Evolutionary conservation across 1,140 invertebrate species (phyloP).

Genomic region (Solen grandis): DNA sequence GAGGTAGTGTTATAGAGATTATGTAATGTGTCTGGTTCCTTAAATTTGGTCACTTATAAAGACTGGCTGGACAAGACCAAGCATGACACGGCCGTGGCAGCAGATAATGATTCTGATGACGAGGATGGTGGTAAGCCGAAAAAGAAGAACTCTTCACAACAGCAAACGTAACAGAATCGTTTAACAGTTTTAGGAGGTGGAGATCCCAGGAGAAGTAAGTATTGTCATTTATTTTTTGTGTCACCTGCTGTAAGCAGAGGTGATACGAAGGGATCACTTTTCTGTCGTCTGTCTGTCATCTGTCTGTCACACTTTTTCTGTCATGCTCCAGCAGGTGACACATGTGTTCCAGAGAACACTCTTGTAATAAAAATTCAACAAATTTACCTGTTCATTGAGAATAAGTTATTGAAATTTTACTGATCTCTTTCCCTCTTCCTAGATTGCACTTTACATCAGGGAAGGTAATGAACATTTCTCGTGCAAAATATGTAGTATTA

Average conservation of each 20-base stretch:
- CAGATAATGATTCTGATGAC: constrained; percentile 83
- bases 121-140: constrained; percentile 14
- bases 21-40: too few species aligned
- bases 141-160: constrained; percentile 2
- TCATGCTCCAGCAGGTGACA: too few species aligned
- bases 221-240: neutral
- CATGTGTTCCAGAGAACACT: too few species aligned
- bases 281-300: too few species aligned
- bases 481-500: too few species aligned
- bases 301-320: too few species aligned
- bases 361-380: neutral
- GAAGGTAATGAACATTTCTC: neutral
- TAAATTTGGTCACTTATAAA: constrained; percentile 79
- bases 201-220: constrained; percentile 64
- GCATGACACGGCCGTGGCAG: constrained; percentile 83
- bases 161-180: constrained; percentile 7
- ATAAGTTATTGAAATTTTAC: too few species aligned
- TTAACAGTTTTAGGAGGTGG: constrained; percentile 64
- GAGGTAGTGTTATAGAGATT: neutral
- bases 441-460: neutral
- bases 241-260: constrained; percentile 1
- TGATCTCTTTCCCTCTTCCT: neutral
- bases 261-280: neutral
- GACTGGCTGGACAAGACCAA: constrained; percentile 93
- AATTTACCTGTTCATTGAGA: too few species aligned